A percentile compares a stretch with the other conserved stretches of the same genome.
Conservation (phyloP, 1,140 invertebrate species). For the Cyclargus thomasi region DNA sequence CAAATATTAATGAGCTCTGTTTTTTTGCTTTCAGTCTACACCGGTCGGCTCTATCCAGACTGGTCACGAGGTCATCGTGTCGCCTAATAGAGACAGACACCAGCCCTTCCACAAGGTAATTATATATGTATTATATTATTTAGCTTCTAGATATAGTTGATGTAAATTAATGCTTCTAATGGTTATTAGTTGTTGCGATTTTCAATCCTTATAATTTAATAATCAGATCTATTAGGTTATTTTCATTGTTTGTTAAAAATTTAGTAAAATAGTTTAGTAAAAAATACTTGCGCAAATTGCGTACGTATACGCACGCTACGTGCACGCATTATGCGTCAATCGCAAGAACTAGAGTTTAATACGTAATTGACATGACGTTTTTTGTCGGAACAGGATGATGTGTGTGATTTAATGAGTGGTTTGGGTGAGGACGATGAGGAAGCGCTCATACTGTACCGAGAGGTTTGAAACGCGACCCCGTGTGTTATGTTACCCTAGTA, state of each 20-base stretch:
- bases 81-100: constrained; percentile 90
- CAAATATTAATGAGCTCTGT: constrained; percentile 8
- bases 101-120: constrained; percentile 84
- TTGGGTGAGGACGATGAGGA: constrained; percentile 75
- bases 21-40: constrained; percentile 82
- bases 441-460: constrained; percentile 61
- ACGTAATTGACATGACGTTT: constrained; percentile 38
- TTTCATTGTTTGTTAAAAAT: too few species aligned
- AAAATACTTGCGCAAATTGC: neutral
- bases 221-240: too few species aligned
- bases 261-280: too few species aligned
- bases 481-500: constrained; percentile 26
- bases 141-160: neutral
- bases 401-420: constrained; percentile 76
- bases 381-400: constrained; percentile 71
- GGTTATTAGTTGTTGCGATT: neutral
- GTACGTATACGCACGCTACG: neutral
- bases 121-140: neutral
- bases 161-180: neutral
- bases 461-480: constrained; percentile 53
- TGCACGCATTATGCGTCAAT: neutral
- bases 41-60: constrained; percentile 93
- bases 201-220: neutral
- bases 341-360: constrained; percentile 13
- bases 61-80: constrained; percentile 91